Conservation (phyloP, 2,797 vertebrate genomes). For the Falco novaeseelandiae region DNA sequence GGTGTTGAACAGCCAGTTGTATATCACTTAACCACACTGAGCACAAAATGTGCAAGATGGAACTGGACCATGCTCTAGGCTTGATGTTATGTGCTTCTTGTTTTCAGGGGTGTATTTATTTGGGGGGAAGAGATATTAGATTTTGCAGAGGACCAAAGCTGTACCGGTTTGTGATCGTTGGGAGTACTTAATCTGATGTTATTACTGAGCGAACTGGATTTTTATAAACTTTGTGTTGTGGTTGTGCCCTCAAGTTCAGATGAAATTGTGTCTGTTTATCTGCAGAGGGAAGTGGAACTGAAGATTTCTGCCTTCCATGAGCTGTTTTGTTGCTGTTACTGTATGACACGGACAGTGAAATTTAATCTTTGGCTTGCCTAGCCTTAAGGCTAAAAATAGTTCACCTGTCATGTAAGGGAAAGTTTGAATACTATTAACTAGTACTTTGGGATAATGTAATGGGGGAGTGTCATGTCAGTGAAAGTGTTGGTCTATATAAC, state of each 20-base stretch:
- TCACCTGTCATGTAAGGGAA: neutral
- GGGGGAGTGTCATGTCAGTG: neutral
- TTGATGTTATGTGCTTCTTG: neutral
- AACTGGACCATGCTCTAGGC: neutral
- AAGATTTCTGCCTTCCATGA: neutral
- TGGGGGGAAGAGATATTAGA: neutral
- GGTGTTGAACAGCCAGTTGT: neutral
- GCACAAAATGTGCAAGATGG: neutral
- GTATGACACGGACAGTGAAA: neutral
- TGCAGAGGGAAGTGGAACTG: neutral
- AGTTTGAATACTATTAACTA: neutral
- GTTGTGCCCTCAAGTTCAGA: neutral
- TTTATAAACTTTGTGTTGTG: neutral
- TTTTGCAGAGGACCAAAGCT: neutral
- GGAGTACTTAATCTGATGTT: neutral
- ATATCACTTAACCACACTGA: fast-evolving
- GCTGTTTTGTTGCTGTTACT: neutral
- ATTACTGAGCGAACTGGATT: neutral
- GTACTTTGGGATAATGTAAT: neutral
- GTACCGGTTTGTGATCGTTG: neutral
- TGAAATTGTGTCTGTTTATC: neutral
- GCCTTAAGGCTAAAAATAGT: neutral
- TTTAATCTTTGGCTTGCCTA: neutral
- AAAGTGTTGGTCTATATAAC: neutral
- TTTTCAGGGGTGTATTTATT: neutral